Conservation (phyloP, 2,888 invertebrate species). For the Nipponacmea schrenckii region DNA sequence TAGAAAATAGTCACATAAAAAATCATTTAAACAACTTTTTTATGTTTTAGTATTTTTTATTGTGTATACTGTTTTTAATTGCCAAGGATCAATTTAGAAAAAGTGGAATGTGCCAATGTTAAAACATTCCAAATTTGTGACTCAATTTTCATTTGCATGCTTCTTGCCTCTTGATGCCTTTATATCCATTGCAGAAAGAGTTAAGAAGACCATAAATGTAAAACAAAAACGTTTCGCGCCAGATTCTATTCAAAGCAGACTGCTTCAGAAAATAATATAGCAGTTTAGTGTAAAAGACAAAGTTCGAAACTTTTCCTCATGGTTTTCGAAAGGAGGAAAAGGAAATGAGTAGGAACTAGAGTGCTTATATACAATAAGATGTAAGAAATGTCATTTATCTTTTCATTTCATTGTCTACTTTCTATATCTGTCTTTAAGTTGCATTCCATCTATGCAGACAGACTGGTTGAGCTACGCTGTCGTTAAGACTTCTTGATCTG, state of each 20-base stretch:
- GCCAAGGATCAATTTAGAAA: too few relatives aligned
- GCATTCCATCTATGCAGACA: constrained; percentile 44
- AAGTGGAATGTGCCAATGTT: too few relatives aligned
- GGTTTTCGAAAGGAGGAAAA: too few relatives aligned
- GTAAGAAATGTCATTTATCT: background rate
- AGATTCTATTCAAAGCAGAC: constrained; percentile 6
- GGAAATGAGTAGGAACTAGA: too few relatives aligned
- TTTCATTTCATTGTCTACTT: background rate
- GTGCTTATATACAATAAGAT: too few relatives aligned
- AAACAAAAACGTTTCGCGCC: background rate
- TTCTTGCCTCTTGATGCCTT: background rate
- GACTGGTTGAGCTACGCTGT: constrained; percentile 6
- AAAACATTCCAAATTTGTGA: too few relatives aligned
- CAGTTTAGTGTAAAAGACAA: too few relatives aligned
- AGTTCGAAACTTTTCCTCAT: too few relatives aligned
- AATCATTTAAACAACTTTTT: background rate
- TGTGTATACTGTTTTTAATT: constrained; percentile 1
- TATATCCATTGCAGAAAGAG: too few relatives aligned
- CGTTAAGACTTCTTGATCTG: constrained; percentile 4
- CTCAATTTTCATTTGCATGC: background rate
- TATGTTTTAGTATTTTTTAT: background rate
- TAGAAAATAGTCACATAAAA: too few relatives aligned
- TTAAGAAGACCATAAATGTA: too few relatives aligned
- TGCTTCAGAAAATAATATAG: too few relatives aligned
- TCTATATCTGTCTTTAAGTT: constrained; percentile 16